Conservation (phyloP, 2,888 invertebrate species). For the Griposia aprilina region DNA sequence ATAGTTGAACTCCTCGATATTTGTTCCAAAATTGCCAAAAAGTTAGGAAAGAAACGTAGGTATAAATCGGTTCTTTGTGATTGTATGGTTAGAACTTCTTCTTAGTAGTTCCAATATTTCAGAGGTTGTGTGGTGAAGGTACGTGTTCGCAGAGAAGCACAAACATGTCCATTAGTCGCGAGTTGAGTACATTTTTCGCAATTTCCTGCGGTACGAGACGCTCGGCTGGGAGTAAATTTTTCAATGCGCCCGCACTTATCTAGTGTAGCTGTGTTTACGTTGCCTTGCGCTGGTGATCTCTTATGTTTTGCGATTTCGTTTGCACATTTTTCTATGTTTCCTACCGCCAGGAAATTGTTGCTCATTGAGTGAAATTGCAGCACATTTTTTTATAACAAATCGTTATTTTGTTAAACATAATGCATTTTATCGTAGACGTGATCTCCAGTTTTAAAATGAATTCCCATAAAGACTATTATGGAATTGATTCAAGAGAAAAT, state of each 20-base stretch:
- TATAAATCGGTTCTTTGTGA: conserved; percentile 16
- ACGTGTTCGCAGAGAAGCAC: conserved; percentile 50
- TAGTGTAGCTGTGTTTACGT: conserved; percentile 70
- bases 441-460: too few relatives aligned
- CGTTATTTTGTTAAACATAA: not conserved
- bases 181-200: conserved; percentile 76
- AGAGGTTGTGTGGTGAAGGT: conserved; percentile 38
- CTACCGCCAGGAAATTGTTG: not conserved
- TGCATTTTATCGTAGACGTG: too few relatives aligned
- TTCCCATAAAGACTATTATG: too few relatives aligned
- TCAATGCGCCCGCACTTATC: conserved; percentile 73
- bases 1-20: conserved; percentile 20
- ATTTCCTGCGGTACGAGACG: conserved; percentile 71
- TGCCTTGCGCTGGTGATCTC: conserved; percentile 63
- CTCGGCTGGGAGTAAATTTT: conserved; percentile 68
- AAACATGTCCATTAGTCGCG: conserved; percentile 74
- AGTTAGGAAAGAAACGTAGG: conserved; percentile 4
- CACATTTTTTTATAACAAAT: not conserved
- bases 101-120: conserved; percentile 51
- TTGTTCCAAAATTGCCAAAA: conserved; percentile 12
- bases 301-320: conserved; percentile 55
- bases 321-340: not conserved
- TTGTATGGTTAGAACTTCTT: conserved; percentile 26
- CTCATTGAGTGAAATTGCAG: not conserved
- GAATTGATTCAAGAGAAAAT: too few relatives aligned